Evolutionary conservation across 2,888 invertebrate species (phyloP), one percentile per base, ranked within the genome.

Genomic region (Pseudococcus longispinus): DNA sequence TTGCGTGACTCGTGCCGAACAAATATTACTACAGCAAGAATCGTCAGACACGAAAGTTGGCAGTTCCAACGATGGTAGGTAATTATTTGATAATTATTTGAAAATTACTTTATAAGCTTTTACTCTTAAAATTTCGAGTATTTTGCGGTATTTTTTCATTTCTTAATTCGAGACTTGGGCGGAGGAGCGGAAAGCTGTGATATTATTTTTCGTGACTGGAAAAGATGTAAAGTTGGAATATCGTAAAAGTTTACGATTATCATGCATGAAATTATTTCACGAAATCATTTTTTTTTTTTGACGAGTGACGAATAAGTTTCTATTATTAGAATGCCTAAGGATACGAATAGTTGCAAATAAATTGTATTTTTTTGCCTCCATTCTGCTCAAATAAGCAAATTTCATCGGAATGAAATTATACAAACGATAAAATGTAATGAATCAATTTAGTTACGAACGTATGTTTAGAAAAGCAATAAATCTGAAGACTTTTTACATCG

Each of bases 21-120:
- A 74, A 74, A 74, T 74, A 74, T 74, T 74, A 32, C 37, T 4
- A 51, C 15, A 11, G 74, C 3, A 74, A 32, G 74, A 74, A 37
- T 74, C 32, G 37, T 65, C 74, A 74, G 26, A 74, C 74, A 74
- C 74, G 74, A 74, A 74, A 74, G 74, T 74, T 74, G 29, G 74
- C 32, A 74, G n/a, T 74, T 74, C 18, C 6, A 74, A 74, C 74
- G 18, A 74, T 74, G 32, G 37, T 51, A 18, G 74, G 32, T 74
- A 74, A 74, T 74, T 74, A 74, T 74, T 37, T n/a, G 29, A 32
- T 74, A 74, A 74, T 74, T 74, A 74, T 74, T 37, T 74, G 6
- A 1, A 32, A 74, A 74, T 74, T 74, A 74, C 74, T 65, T 65
- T 65, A 65, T 65, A 26, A 65, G 65, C 13, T 1, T 11, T 6